phyloP scores from a whole-genome alignment of 2,113 vertebrate species.

The Sinocyclocheilus grahami region DNA sequence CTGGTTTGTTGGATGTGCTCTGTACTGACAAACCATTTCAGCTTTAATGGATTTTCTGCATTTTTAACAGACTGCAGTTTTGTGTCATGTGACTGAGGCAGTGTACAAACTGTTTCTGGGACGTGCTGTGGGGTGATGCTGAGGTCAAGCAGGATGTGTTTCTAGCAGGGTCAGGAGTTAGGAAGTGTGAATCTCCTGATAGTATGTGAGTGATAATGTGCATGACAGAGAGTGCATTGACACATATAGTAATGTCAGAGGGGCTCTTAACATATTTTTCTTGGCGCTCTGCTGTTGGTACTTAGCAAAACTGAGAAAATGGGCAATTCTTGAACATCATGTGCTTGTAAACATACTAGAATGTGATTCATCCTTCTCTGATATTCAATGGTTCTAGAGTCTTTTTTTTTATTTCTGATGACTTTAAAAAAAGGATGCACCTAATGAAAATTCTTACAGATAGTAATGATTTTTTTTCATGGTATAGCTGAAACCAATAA shows the following conservation, averaged over 20 bases:
- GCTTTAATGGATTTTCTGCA: not conserved
- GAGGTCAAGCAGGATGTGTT: constrained; percentile 39
- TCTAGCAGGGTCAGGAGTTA: constrained; percentile 40
- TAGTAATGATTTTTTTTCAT: not conserved
- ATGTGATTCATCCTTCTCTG: not conserved
- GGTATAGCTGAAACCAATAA: too few species aligned
- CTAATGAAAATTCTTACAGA: not conserved
- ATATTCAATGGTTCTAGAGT: not conserved
- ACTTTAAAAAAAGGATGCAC: not conserved
- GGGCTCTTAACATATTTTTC: not conserved
- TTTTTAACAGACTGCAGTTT: constrained; percentile 1
- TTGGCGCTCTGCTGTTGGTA: not conserved
- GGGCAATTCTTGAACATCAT: not conserved
- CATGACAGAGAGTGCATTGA: not conserved
- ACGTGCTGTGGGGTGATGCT: constrained; percentile 2
- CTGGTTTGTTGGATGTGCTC: constrained; percentile 1
- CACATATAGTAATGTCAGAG: constrained; percentile 2
- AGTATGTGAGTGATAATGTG: constrained; percentile 22
- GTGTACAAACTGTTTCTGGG: not conserved
- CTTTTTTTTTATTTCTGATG: not conserved
- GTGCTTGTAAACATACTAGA: constrained; percentile 9
- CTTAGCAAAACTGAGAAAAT: not conserved
- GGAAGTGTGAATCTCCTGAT: constrained; percentile 45
- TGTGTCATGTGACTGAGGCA: not conserved
- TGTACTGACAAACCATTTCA: not conserved